Conservation (phyloP, 30 jellyfish, hydroid and myxozoan genomes). For the Aurelia sp. region DNA sequence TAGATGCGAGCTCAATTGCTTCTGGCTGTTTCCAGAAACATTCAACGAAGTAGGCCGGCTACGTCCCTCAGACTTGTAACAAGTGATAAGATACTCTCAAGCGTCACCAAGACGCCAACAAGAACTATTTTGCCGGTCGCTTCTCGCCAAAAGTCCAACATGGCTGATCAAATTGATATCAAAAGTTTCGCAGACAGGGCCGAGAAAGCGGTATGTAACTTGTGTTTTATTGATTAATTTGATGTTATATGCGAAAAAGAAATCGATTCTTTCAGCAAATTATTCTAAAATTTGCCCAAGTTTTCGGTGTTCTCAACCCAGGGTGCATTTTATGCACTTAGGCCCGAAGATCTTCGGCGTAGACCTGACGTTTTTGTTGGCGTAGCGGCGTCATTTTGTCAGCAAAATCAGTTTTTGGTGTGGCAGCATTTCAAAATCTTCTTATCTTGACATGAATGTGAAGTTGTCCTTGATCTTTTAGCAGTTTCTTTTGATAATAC, state of each 20-base stretch:
- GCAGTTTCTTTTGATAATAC: too few species aligned
- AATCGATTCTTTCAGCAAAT: background rate
- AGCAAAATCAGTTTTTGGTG: too few species aligned
- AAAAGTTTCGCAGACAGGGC: constrained; percentile 62
- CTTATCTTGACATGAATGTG: too few species aligned
- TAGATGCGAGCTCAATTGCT: constrained; percentile 4
- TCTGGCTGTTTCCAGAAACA: background rate
- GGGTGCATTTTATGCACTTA: too few species aligned
- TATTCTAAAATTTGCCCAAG: background rate
- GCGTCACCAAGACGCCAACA: background rate
- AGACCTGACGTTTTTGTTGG: too few species aligned
- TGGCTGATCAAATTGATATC: constrained; percentile 27
- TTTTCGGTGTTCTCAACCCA: too few species aligned
- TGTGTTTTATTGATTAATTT: background rate
- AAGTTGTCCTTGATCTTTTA: too few species aligned
- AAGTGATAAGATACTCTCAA: background rate
- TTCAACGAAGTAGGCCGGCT: background rate
- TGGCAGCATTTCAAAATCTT: too few species aligned
- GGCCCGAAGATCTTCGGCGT: too few species aligned
- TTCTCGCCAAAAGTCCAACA: background rate
- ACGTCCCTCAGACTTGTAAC: too few species aligned
- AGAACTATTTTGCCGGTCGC: background rate
- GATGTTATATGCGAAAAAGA: background rate
- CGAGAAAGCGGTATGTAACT: constrained; percentile 42
- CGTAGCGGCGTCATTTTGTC: too few species aligned